Percentiles rank a stretch among this genome's conserved stretches.
phyloP scores from a whole-genome alignment of 2,888 invertebrate genomes.

The Sepioteuthis lessoniana region DNA sequence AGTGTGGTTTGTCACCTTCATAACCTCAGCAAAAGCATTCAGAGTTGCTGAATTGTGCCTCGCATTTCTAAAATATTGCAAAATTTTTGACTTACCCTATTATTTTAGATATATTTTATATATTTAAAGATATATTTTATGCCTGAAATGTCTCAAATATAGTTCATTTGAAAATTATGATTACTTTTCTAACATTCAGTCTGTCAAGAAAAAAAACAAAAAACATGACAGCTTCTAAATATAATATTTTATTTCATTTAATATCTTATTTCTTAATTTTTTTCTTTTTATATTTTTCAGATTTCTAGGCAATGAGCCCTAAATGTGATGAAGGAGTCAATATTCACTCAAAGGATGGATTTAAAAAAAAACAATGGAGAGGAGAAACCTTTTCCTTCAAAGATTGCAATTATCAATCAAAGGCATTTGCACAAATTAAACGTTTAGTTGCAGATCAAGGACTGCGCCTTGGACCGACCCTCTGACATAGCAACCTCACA shows the following conservation, averaged over 20 bases:
- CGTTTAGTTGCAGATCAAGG: slow-evolving; percentile 33
- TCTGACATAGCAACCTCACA: neutral
- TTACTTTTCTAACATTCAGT: neutral
- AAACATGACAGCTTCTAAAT: neutral
- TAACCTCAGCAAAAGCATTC: too few species aligned
- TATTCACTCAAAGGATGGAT: neutral
- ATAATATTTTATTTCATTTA: too few species aligned
- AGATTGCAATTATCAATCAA: slow-evolving; percentile 33
- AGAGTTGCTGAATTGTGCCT: too few species aligned
- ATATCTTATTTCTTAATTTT: too few species aligned
- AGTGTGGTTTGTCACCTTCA: too few species aligned
- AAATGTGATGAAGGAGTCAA: neutral
- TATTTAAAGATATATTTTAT: too few species aligned
- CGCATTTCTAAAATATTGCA: too few species aligned
- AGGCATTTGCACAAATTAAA: neutral
- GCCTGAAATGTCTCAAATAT: too few species aligned
- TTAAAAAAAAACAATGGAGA: neutral
- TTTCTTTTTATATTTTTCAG: neutral
- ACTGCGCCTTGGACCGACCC: neutral
- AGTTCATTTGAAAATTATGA: neutral
- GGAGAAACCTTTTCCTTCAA: neutral
- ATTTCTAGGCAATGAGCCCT: neutral
- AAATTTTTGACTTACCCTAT: too few species aligned
- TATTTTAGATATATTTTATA: too few species aligned
- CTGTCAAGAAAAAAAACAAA: too few species aligned